Evolutionary conservation across 2,888 invertebrate genomes (phyloP), one percentile per base, ranked within the genome.

Genomic region (Chymomyza fuscimana): DNA sequence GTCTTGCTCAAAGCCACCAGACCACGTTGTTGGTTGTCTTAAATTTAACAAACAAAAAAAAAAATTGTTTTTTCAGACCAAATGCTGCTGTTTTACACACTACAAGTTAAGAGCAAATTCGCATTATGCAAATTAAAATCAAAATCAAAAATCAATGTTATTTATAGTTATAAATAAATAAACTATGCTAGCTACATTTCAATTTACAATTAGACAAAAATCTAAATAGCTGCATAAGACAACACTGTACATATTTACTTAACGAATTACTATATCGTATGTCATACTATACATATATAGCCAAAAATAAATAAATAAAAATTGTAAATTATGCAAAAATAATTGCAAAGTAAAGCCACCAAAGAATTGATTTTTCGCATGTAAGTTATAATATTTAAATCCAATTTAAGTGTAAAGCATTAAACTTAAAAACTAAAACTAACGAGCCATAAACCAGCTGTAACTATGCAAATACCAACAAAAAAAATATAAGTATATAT

Each of bases 281-380:
- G 54, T 52, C 19, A 19, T 19, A 19, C 19, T 19, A 19, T 58
- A 69, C 68, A 67, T 50, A 69, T 70, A 67, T 50, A 60, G 70
- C 56, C 36, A 70, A 62, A 65, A 72, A 67, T 40, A 59, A 67
- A 77, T 68, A 70, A 74, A 62, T 25, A 67, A 76, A 66, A 66
- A 78, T 69, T 77, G 86, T 88, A 89, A 79, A 81, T 80, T 89
- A 77, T 81, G 88, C 89, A 85, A 86, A 72, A 69, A 32, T 71
- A 73, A 73, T 84, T 88, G 80, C 85, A 80, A 82, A 82, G 77
- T 82, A 78, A 86, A 86, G 89, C 89, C 89, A 89, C 87, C 79
- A 89, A 89, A 72, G 89, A 89, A 89, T 89, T 89, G 89, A 89
- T 81, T 84, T 86, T 81, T 88, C 76, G 88, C 77, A 87, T 81